Conservation (phyloP, 2,888 invertebrate genomes). For the Willowsia nigromaculata region DNA sequence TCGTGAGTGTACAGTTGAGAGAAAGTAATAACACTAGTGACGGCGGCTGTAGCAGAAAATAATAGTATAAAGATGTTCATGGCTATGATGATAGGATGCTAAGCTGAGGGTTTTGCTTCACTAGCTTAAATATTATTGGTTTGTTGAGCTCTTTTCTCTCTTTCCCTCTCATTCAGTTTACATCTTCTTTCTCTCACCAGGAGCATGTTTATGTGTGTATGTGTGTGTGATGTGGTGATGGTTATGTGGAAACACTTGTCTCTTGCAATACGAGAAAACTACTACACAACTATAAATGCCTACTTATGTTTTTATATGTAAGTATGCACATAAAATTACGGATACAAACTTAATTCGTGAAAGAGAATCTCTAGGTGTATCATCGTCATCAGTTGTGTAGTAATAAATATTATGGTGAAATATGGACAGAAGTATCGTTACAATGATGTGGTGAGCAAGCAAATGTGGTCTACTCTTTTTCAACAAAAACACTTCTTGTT, state of each 20-base stretch:
- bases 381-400: background rate
- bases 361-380: background rate
- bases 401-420: background rate
- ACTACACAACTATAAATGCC: background rate
- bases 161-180: background rate
- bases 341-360: background rate
- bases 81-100: constrained; percentile 50
- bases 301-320: background rate
- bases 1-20: background rate
- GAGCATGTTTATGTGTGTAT: background rate
- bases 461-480: constrained; percentile 68
- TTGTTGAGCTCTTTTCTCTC: constrained; percentile 44
- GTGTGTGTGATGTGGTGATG: constrained; percentile 60
- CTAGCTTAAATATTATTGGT: constrained; percentile 69
- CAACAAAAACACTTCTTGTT: constrained; percentile 61
- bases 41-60: constrained; percentile 29
- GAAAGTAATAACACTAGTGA: background rate
- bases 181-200: background rate
- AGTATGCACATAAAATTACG: background rate
- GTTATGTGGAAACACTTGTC: constrained; percentile 57
- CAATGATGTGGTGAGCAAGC: constrained; percentile 45
- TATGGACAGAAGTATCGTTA: background rate
- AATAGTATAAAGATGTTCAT: constrained; percentile 50
- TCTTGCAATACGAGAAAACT: constrained; percentile 44
- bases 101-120: constrained; percentile 58